Base-by-base conservation (phyloP, 1,140 invertebrate species). In the Drosophila bocki region DNA sequence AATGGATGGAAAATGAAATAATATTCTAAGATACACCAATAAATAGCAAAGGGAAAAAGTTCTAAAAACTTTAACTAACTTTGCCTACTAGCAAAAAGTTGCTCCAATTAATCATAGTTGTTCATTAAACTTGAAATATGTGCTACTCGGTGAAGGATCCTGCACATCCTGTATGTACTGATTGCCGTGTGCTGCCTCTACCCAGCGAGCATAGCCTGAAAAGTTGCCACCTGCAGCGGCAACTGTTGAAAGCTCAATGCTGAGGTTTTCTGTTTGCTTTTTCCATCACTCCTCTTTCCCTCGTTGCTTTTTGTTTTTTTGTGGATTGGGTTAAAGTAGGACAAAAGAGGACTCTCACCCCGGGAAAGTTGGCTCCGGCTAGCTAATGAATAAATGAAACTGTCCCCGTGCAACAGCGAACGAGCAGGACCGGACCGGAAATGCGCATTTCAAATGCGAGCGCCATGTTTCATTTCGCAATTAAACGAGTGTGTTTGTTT, bases 391-490 rank as follows among this genome's bases (percentile, higher is more conserved):
- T 56, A 56, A 56, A 39, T 56, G 53, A 56, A 56, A 56, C 53
- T 56, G 53, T 19, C 53, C n/a, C 41, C 56, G 29, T 19, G 35
- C 22, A 58, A 47, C 44, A 35, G 42, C 41, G 29, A 57, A 57
- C 26, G 26, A 29, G 26, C 26, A 29, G 26, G 26, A 32, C 51
- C 56, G 41, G 45, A 64, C 64, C 75, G 75, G 84, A 88, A 88
- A 71, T 87, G 69, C 68, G 64, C 45, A 82, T 83, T 71, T 80
- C 39, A 47, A 58, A 83, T 78, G 74, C 63, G 32, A 70, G 50
- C 80, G 75, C 76, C 67, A 67, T 82, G 61, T 87, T 87, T 77
- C 76, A 88, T 83, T 87, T 83, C 54, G 59, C 76, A 88, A 88
- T 87, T 86, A 72, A 56, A 50, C 26, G 54, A 41, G 26, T 60